These are phyloP conservation scores for Rhinopomastus cyanomelas DNA, from an alignment of 2,113 vertebrate species.

Conservation along the genomic window DNA sequence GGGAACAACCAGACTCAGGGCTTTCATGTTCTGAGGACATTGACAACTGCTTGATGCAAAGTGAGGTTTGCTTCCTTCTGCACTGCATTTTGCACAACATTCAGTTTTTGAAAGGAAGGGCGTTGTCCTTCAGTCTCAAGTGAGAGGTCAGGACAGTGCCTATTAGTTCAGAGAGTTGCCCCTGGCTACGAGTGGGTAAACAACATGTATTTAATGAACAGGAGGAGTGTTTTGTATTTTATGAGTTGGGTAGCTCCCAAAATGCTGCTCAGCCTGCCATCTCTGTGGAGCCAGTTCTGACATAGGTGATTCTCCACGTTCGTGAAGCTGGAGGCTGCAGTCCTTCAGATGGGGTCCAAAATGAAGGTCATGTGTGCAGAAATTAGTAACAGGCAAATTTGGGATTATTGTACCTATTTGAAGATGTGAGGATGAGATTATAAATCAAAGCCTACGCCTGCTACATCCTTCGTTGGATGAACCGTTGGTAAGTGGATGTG, in stretches of 20 bases:
- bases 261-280: neutral
- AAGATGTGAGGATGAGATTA: neutral
- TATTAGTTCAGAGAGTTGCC: neutral
- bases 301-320: neutral
- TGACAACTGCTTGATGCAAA: neutral
- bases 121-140: neutral
- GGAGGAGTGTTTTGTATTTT: neutral
- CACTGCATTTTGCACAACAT: neutral
- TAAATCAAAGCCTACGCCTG: neutral
- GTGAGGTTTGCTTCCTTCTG: neutral
- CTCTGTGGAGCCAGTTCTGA: neutral
- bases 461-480: neutral
- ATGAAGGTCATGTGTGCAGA: neutral
- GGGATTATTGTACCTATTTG: fast-evolving
- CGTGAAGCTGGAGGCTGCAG: neutral
- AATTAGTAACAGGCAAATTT: neutral
- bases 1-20: neutral
- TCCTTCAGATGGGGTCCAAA: neutral
- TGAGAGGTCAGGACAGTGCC: neutral
- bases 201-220: neutral
- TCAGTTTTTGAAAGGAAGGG: neutral
- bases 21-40: neutral
- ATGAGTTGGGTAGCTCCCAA: neutral
- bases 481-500: neutral
- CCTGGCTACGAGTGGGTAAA: neutral